Percentiles rank a stretch among this genome's conserved stretches.
Conservation (phyloP, 2,797 vertebrate genomes). For the Psittacula derbiana region DNA sequence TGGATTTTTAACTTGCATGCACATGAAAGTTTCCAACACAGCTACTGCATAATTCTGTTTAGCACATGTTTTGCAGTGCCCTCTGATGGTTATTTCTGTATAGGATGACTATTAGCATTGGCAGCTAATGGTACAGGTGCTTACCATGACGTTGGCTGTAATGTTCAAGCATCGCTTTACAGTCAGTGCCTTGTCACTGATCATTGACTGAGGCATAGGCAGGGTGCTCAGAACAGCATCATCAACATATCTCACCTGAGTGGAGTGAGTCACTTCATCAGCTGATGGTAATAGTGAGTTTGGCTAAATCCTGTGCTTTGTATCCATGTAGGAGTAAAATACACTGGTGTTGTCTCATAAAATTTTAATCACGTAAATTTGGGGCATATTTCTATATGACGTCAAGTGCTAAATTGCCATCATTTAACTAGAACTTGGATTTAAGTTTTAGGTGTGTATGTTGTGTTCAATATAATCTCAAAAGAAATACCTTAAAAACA, state of each 20-base stretch:
- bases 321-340: neutral
- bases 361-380: neutral
- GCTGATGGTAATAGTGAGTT: neutral
- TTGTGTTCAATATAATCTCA: neutral
- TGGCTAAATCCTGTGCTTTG: neutral
- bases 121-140: neutral
- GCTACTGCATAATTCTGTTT: neutral
- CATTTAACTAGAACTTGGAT: neutral
- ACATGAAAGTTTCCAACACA: neutral
- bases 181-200: neutral
- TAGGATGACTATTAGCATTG: neutral
- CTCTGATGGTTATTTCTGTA: conserved; percentile 47
- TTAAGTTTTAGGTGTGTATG: neutral
- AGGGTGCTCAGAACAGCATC: neutral
- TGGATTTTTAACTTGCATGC: neutral
- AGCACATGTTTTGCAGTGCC: conserved; percentile 55
- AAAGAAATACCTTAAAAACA: neutral
- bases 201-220: neutral
- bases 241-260: neutral
- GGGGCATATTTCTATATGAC: neutral
- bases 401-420: neutral
- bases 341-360: neutral
- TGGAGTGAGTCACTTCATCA: neutral
- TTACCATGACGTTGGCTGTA: neutral
- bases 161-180: neutral